A percentile compares a stretch with the other conserved stretches of the same genome.
Evolutionary conservation across 2,797 vertebrate species (phyloP).

Genomic region (Gastrophryne carolinensis): DNA sequence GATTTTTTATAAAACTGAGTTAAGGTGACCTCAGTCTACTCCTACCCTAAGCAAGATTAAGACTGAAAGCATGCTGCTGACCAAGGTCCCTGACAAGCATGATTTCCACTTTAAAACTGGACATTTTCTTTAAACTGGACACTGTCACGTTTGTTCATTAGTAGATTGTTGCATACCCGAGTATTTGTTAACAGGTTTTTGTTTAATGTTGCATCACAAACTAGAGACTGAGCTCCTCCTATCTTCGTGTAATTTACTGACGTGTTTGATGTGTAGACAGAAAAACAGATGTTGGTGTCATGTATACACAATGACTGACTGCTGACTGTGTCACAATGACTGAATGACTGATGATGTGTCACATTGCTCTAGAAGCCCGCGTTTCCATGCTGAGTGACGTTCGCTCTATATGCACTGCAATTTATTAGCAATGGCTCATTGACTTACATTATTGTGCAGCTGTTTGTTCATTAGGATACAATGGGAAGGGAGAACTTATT

Average conservation of each 20-base stretch:
- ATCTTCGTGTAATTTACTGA: not conserved
- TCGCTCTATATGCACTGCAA: constrained; percentile 55
- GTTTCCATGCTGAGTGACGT: constrained; percentile 57
- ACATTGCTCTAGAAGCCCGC: constrained; percentile 38
- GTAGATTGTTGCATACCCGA: not conserved
- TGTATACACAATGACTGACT: constrained; percentile 44
- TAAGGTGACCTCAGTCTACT: no score
- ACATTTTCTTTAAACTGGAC: not conserved
- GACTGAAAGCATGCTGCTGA: no score
- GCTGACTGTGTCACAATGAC: no score
- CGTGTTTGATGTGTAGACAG: constrained; percentile 10
- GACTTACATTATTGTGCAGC: constrained; percentile 66
- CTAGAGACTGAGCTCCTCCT: not conserved
- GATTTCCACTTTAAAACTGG: not conserved
- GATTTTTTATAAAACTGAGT: no score
- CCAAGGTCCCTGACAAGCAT: no score
- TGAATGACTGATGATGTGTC: no score
- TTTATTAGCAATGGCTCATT: constrained; percentile 72
- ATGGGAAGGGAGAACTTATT: constrained; percentile 62
- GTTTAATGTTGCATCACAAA: not conserved
- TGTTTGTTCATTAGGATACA: constrained; percentile 68
- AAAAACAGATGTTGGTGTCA: constrained; percentile 45
- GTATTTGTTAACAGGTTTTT: not conserved
- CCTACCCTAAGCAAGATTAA: no score
- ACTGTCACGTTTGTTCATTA: not conserved